Conservation (phyloP, 2,888 invertebrate species). For the Lysandra bellargus region DNA sequence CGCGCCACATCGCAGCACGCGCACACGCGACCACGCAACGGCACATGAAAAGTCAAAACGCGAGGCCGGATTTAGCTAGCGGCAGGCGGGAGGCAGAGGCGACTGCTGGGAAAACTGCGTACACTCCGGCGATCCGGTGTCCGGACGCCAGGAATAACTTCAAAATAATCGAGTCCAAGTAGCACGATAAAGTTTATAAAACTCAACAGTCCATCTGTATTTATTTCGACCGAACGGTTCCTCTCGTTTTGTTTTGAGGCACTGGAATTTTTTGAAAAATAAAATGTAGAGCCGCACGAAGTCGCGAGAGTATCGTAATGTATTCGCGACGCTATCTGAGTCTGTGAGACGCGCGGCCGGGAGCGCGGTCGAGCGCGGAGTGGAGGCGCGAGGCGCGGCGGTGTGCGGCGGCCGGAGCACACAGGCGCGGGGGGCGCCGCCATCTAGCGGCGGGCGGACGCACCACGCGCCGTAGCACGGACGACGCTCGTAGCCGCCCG, state of each 20-base stretch:
- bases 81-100: slow-evolving; percentile 64
- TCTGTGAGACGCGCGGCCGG: slow-evolving; percentile 71
- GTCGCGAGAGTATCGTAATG: slow-evolving; percentile 66
- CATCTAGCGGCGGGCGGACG: slow-evolving; percentile 73
- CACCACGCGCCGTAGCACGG: slow-evolving; percentile 45
- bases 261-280: slow-evolving; percentile 41
- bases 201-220: slow-evolving; percentile 30
- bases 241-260: slow-evolving; percentile 36
- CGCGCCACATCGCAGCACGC: slow-evolving; percentile 77
- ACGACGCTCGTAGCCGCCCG: slow-evolving; percentile 55
- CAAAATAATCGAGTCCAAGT: slow-evolving; percentile 44
- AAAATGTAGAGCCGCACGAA: slow-evolving; percentile 51
- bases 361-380: slow-evolving; percentile 78
- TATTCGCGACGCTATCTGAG: slow-evolving; percentile 52
- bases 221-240: slow-evolving; percentile 32
- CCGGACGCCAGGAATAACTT: slow-evolving; percentile 36
- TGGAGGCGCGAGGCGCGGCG: slow-evolving; percentile 63
- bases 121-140: slow-evolving; percentile 41
- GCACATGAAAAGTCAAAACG: slow-evolving; percentile 79
- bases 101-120: slow-evolving; percentile 41
- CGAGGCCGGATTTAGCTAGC: slow-evolving; percentile 77
- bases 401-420: slow-evolving; percentile 63
- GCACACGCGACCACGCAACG: slow-evolving; percentile 73
- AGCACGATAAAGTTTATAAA: slow-evolving; percentile 42
- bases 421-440: slow-evolving; percentile 62